Evolutionary conservation across 2,113 vertebrate genomes (phyloP).

Genomic region (Prionailurus bengalensis): DNA sequence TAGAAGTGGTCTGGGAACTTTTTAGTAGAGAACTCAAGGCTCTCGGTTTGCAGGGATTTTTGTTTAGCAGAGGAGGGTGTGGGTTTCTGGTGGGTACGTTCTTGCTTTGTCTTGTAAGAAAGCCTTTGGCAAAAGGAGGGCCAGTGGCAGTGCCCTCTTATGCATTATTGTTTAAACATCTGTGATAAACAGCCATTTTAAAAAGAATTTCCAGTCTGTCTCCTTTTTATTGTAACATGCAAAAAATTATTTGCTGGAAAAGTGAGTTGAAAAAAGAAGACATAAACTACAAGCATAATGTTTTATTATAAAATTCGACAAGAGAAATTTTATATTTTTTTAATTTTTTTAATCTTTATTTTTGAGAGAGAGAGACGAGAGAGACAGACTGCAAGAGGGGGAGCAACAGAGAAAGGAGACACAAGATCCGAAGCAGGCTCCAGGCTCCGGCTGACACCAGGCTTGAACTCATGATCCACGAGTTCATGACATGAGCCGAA

Average conservation of each 20-base stretch:
- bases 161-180: background rate
- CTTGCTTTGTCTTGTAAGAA: background rate
- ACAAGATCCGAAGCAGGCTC: no score
- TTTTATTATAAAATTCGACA: background rate
- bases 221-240: background rate
- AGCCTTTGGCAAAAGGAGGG: background rate
- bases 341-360: no score
- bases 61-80: background rate
- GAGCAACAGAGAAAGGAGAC: no score
- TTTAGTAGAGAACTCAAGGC: background rate
- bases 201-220: background rate
- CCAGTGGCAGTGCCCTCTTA: background rate
- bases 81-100: background rate
- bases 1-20: background rate
- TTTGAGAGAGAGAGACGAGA: no score
- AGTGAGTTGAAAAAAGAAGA: background rate
- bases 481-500: no score
- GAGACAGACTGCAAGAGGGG: no score
- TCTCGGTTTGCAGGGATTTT: background rate
- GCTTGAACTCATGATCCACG: no score
- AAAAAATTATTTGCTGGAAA: background rate
- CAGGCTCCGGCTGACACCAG: no score
- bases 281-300: background rate
- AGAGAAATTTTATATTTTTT: background rate
- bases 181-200: background rate